Conservation (phyloP, 1,140 invertebrate genomes). For the Armadillidium nasatum region DNA sequence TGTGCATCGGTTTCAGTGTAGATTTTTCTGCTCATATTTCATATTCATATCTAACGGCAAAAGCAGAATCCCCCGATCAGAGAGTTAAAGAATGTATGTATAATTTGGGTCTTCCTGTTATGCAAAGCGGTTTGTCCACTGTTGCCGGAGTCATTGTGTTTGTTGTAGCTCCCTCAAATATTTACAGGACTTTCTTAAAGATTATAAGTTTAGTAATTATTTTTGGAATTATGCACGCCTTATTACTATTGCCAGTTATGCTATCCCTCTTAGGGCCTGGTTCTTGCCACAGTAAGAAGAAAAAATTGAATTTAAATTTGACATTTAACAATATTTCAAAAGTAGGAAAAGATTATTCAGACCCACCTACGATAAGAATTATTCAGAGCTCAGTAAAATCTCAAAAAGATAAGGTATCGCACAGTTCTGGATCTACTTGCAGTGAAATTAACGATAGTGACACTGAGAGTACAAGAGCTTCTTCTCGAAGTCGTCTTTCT, state of each 20-base stretch:
- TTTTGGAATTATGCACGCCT: conserved; percentile 87
- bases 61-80: conserved; percentile 65
- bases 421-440: not conserved
- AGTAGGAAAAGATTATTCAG: not conserved
- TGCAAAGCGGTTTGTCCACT: conserved; percentile 89
- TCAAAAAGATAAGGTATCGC: not conserved
- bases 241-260: conserved; percentile 86
- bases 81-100: conserved; percentile 80
- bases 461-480: not conserved
- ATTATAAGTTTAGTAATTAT: conserved; percentile 94
- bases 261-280: conserved; percentile 81
- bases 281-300: conserved; percentile 51
- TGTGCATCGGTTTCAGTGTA: conserved; percentile 97
- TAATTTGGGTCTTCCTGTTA: conserved; percentile 83
- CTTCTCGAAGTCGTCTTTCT: not conserved
- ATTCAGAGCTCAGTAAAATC: not conserved
- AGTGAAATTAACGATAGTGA: not conserved
- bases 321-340: not conserved
- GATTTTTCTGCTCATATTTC: conserved; percentile 97
- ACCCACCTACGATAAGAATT: not conserved
- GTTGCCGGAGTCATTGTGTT: conserved; percentile 84
- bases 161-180: conserved; percentile 85
- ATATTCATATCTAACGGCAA: conserved; percentile 92
- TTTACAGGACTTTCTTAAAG: conserved; percentile 97
- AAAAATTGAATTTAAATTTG: conserved; percentile 45